Evolutionary conservation across 2,113 vertebrate species (phyloP).

Genomic region (Emydura subglobosa): DNA sequence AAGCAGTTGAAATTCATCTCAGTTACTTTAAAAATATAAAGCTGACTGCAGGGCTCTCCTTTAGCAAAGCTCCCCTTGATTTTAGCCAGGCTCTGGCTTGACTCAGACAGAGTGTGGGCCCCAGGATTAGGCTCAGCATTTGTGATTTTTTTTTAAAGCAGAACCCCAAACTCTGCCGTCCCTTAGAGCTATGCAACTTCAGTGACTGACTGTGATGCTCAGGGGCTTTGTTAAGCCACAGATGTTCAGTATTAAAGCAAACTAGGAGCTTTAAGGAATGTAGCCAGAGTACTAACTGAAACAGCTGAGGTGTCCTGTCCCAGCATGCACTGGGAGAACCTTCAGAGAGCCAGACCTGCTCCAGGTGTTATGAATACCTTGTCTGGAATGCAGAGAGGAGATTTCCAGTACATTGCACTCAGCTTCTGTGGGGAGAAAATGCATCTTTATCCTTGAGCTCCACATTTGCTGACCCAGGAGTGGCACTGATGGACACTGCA

Average conservation of each 20-base stretch:
- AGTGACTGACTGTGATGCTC: neutral
- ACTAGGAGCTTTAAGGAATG: fast-evolving
- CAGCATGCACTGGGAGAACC: neutral
- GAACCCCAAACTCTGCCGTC: neutral
- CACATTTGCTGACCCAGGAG: neutral
- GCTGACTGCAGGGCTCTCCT: neutral
- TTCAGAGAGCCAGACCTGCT: neutral
- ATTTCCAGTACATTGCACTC: neutral
- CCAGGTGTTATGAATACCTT: neutral
- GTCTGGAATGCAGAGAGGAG: neutral
- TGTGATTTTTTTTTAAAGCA: neutral
- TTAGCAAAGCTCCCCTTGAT: no score
- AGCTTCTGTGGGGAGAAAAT: neutral
- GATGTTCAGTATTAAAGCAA: neutral
- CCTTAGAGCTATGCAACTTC: neutral
- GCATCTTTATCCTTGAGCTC: neutral
- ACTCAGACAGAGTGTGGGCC: neutral
- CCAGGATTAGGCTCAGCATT: neutral
- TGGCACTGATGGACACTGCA: neutral
- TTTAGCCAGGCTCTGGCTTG: neutral
- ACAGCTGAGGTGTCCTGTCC: neutral
- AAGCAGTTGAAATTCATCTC: constrained; percentile 54
- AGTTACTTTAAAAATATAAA: constrained; percentile 25
- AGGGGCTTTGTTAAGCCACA: neutral
- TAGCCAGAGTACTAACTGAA: constrained; percentile 13